Base-by-base conservation (phyloP, 2,797 vertebrate species). In the Gymnoscopelus microlampas region DNA sequence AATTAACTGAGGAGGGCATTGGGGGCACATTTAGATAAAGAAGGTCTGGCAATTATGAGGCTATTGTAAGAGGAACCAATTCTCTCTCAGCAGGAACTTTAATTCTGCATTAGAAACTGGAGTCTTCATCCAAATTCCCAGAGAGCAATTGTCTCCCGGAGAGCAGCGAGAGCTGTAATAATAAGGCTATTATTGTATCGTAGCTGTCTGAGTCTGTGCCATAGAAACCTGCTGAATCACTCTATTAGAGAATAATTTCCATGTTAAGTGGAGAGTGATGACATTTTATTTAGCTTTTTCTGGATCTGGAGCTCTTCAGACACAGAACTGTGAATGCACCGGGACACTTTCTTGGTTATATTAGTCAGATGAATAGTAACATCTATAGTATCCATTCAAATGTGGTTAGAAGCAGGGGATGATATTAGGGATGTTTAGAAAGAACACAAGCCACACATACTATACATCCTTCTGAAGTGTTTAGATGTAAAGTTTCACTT, bases 281-380 rank as follows among this genome's bases (percentile, higher is more conserved):
- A 8, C 39, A 10, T 44, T 44, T 44, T 57, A 2, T 67, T 67
- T 35, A 54, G 29, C 44, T 24, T 44, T 2, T 15, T 66, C 12
- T 59, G 47, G 13, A 13, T 14, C 54, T 64, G 62, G 50, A 53
- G 8, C 8, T n/a, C 12, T 44, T 55, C 19, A 35, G 1, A 63
- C 4, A 49, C 72, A 51, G 10, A 58, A 53, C 57, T 3, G 35
- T 47, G 5, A 63, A 63, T 56, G 58, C 55, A 39, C 1, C 44
- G 11, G 39, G 1, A 61, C 14, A 6, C 5, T 54, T 65, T 68
- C 29, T 29, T 48, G 6, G 7, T 13, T 55, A n/a, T 7, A 68
- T 5, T 11, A 8, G 57, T 8, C 26, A 48, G 48, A 9, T 66
- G 23, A 19, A 6, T 51, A 51, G 8, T 14, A 0, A 53, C 69